Evolutionary conservation across 2,888 invertebrate genomes (phyloP), one percentile per base, ranked within the genome.

Genomic region (Linnaemya vulpina): DNA sequence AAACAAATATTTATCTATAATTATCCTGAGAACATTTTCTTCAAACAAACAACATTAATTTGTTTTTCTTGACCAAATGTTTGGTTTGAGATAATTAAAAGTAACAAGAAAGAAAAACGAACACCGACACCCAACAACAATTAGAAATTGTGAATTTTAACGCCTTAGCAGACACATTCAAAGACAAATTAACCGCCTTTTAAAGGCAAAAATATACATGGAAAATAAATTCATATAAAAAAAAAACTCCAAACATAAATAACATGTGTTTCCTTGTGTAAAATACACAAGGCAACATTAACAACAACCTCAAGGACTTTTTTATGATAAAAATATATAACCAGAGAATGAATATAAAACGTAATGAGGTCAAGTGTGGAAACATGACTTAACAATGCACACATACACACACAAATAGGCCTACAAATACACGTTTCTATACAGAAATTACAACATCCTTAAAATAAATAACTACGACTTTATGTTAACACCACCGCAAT

Each of bases 141-240:
- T 58, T 73, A 71, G 62, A 73, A 85, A 78, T 85, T 82, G 85
- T 85, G 82, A 85, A 85, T 85, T 85, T 85, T 85, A 62, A 85
- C 85, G 85, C 85, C 85, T 85, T 71, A n/a, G 79, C 55, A 65
- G 74, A 62, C 78, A 67, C 80, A 81, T 62, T 60, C 67, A 80
- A 76, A 62, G 73, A 55, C 76, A 76, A 53, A 76, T 70, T 85
- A 82, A 78, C 65, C 78, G 78, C 77, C 55, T 70, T 82, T 75
- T 60, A 65, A 53, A 40, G 76, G 40, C 43, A 53, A 78, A 25
- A 80, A 60, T 49, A 60, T 51, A 40, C 70, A 71, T 76, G 15
- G 11, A 40, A 4, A 53, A 67, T 65, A 60, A 80, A 73, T 67
- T 38, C 25, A n/a, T 3, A 15, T 3, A 71, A n/a, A 70, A 71